Conservation (phyloP, 2,888 invertebrate genomes). For the Polyommatus iphigenia region DNA sequence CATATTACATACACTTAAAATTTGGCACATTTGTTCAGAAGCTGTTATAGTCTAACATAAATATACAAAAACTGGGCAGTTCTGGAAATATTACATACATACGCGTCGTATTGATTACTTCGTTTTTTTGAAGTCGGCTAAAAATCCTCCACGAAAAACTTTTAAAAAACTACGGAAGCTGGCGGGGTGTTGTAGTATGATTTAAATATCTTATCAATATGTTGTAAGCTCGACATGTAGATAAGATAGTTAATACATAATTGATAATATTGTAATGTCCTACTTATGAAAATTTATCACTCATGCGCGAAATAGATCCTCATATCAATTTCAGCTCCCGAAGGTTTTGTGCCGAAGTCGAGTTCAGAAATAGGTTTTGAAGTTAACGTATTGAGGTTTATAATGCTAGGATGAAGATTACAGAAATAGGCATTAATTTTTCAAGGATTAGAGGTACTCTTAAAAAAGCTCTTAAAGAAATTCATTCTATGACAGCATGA, state of each 20-base stretch:
- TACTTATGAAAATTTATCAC: conserved; percentile 10
- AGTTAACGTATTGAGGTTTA: not conserved
- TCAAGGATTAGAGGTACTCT: not conserved
- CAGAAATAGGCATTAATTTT: not conserved
- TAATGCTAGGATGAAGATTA: not conserved
- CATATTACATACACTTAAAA: too few relatives aligned
- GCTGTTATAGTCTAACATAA: too few relatives aligned
- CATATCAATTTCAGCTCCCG: not conserved
- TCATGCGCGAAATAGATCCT: conserved; percentile 1
- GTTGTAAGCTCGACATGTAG: not conserved
- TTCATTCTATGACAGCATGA: too few relatives aligned
- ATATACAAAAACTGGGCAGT: too few relatives aligned
- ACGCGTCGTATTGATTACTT: too few relatives aligned
- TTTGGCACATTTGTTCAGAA: too few relatives aligned
- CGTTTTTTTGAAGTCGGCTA: too few relatives aligned
- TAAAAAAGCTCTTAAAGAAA: not conserved
- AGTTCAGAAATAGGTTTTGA: not conserved
- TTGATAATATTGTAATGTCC: conserved; percentile 16
- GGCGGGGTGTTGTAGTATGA: not conserved
- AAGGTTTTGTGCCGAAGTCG: not conserved
- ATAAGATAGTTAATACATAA: conserved; percentile 4
- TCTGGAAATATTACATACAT: too few relatives aligned
- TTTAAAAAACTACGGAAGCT: not conserved
- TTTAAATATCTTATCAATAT: not conserved
- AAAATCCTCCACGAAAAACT: not conserved